Evolutionary conservation across 2,113 vertebrate species (phyloP).

Genomic region (Austrofundulus limnaeus): DNA sequence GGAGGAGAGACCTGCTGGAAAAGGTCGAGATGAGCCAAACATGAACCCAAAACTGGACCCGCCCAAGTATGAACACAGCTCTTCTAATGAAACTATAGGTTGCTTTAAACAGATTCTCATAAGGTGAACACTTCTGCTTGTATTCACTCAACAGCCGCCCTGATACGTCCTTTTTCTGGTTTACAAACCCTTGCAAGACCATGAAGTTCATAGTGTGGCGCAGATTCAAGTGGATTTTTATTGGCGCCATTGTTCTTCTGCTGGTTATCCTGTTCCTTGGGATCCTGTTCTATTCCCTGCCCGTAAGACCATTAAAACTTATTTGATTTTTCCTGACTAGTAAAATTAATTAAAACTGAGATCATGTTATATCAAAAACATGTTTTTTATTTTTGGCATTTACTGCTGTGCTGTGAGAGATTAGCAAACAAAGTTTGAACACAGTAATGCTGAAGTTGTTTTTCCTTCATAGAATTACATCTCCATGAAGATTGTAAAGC

Average conservation of each 20-base stretch:
- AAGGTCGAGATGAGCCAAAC: constrained; percentile 97
- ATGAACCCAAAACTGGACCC: constrained; percentile 95
- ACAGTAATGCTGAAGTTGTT: constrained; percentile 5
- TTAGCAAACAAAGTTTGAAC: too few species aligned
- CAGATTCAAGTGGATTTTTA: constrained; percentile 91
- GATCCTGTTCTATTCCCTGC: constrained; percentile 92
- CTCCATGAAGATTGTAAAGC: constrained; percentile 97
- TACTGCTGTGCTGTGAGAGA: background rate
- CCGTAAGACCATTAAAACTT: constrained; percentile 79
- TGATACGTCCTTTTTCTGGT: constrained; percentile 98
- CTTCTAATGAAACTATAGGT: background rate
- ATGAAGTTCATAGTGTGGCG: constrained; percentile 96
- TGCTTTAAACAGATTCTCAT: background rate
- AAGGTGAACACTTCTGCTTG: background rate
- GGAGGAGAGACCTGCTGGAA: constrained; percentile 92
- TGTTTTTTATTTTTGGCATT: background rate
- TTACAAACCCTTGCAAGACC: constrained; percentile 96
- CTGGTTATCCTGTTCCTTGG: constrained; percentile 87
- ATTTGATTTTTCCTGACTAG: background rate
- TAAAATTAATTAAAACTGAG: background rate
- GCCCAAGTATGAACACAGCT: constrained; percentile 85
- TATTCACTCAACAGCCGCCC: constrained; percentile 83
- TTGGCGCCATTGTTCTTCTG: constrained; percentile 83
- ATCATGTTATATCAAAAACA: constrained; percentile 3
- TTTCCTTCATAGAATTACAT: constrained; percentile 85